Conservation (phyloP, 2,113 vertebrate genomes). For the Peromyscus leucopus region DNA sequence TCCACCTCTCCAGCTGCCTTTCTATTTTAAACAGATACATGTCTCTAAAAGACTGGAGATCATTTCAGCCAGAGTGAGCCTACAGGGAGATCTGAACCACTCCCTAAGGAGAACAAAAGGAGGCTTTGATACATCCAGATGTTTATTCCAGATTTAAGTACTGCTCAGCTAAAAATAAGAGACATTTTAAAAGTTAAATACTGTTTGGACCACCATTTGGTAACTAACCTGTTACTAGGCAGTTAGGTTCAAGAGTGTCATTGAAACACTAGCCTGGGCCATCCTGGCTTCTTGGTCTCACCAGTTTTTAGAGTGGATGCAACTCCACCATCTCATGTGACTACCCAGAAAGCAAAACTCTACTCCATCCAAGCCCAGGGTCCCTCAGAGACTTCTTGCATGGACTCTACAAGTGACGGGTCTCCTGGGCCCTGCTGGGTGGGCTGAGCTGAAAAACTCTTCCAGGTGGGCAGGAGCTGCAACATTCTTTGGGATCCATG, state of each 20-base stretch:
- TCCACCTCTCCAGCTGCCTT: background rate
- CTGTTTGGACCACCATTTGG: background rate
- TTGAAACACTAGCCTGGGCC: background rate
- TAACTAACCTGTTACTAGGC: background rate
- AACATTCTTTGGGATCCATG: background rate
- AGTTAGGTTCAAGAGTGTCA: background rate
- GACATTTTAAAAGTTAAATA: slow-evolving; percentile 37
- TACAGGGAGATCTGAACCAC: background rate
- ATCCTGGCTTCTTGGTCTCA: background rate
- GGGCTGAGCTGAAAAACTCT: background rate
- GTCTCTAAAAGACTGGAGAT: background rate
- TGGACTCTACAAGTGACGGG: background rate
- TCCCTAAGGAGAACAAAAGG: background rate
- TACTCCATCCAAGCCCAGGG: background rate
- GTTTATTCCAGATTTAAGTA: background rate
- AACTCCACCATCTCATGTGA: background rate
- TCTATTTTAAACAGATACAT: slow-evolving; percentile 40
- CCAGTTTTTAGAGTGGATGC: background rate
- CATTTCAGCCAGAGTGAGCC: background rate
- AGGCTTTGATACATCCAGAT: background rate
- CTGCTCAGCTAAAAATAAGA: background rate
- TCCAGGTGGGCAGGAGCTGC: background rate
- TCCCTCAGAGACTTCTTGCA: background rate
- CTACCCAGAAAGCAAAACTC: background rate
- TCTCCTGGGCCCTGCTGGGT: background rate